Percentiles rank a stretch among this genome's conserved stretches.
These are phyloP conservation scores for Lacanobia wlatinum DNA, from an alignment of 2,888 invertebrate genomes.

Conservation along the genomic window DNA sequence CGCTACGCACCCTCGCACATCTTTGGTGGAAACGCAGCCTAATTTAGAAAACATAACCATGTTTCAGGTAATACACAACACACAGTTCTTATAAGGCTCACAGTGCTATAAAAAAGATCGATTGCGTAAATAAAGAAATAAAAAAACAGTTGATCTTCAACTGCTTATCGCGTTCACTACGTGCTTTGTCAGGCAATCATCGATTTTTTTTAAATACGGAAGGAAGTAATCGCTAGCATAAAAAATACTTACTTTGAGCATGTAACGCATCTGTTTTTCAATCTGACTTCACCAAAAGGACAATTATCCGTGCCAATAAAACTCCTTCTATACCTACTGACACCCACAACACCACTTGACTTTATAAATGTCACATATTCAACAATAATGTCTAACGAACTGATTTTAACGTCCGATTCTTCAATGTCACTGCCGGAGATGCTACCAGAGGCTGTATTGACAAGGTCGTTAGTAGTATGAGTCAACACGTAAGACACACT, in stretches of 20 bases:
- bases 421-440: not conserved
- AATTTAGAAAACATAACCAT: not conserved
- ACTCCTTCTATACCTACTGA: constrained; percentile 26
- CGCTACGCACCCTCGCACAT: too few species aligned
- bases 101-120: too few species aligned
- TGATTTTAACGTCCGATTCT: not conserved
- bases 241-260: constrained; percentile 48
- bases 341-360: not conserved
- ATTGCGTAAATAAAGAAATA: too few species aligned
- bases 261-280: constrained; percentile 25
- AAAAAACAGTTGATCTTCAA: too few species aligned
- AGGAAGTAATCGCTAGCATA: not conserved
- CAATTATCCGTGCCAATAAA: constrained; percentile 38
- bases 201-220: too few species aligned
- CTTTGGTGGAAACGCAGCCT: too few species aligned
- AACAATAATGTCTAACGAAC: constrained; percentile 1
- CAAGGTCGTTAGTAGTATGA: constrained; percentile 39
- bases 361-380: not conserved
- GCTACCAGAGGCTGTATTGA: constrained; percentile 25
- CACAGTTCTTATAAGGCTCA: not conserved
- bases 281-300: constrained; percentile 4
- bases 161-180: not conserved
- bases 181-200: not conserved
- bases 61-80: not conserved
- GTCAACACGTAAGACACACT: constrained; percentile 36